Conservation (phyloP, 2,113 vertebrate genomes). For the Thermophis baileyi region DNA sequence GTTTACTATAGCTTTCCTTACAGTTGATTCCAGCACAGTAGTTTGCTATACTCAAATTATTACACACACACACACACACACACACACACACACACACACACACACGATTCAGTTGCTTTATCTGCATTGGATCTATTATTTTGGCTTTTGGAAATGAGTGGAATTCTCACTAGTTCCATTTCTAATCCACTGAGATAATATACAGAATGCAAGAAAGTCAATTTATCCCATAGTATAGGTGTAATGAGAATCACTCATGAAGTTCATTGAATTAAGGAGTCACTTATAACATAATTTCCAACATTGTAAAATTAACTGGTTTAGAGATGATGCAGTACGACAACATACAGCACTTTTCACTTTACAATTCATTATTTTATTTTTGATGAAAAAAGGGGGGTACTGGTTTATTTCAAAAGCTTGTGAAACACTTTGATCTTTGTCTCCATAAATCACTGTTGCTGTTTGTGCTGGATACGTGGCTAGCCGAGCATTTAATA, state of each 20-base stretch:
- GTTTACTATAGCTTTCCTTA: neutral
- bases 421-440: neutral
- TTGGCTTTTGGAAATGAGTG: neutral
- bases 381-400: constrained; percentile 1
- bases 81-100: too few species aligned
- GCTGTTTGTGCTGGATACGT: neutral
- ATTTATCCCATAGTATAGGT: neutral
- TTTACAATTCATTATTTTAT: neutral
- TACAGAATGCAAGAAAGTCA: neutral
- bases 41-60: neutral
- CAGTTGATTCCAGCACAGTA: neutral
- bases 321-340: neutral
- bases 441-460: neutral
- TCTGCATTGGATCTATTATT: neutral
- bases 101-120: neutral
- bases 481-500: neutral
- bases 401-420: neutral
- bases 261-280: neutral
- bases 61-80: neutral
- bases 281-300: neutral
- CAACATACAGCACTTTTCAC: neutral
- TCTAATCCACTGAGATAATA: neutral
- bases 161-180: neutral
- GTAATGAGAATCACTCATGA: neutral
- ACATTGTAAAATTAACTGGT: neutral